phyloP scores from a whole-genome alignment of 2,113 vertebrate genomes.

The Suricata suricatta region DNA sequence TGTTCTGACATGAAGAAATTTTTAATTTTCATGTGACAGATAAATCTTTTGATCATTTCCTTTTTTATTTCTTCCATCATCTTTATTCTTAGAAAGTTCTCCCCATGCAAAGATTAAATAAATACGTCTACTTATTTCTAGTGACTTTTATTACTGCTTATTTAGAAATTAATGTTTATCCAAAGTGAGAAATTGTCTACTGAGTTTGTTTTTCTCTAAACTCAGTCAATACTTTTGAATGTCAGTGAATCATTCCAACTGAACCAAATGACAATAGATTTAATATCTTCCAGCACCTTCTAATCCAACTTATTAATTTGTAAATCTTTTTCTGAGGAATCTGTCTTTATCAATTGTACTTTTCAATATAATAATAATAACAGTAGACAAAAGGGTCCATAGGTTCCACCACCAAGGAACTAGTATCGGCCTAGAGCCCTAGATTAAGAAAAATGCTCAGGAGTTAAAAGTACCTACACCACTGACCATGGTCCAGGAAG shows the following conservation, averaged over 20 bases:
- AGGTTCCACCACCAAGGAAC: not conserved
- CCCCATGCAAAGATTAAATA: not conserved
- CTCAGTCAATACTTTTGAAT: not conserved
- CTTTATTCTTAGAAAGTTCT: constrained; percentile 17
- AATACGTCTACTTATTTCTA: constrained; percentile 1
- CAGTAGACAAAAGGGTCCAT: not conserved
- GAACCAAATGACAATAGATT: not conserved
- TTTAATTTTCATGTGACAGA: not conserved
- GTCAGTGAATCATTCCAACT: not conserved
- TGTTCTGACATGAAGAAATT: not conserved
- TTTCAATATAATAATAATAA: not conserved
- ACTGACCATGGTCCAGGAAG: not conserved
- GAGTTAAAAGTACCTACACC: not conserved
- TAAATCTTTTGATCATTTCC: not conserved
- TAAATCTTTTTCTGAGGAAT: not conserved
- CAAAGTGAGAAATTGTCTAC: constrained; percentile 14
- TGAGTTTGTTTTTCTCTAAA: constrained; percentile 34
- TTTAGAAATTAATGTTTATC: constrained; percentile 30
- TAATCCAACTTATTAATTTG: not conserved
- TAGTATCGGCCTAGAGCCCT: not conserved
- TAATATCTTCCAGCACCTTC: constrained; percentile 12
- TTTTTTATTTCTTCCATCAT: constrained; percentile 6
- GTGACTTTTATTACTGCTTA: not conserved
- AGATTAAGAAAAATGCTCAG: not conserved
- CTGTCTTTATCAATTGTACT: not conserved